Evolutionary conservation across 2,888 invertebrate species (phyloP), one percentile per base, ranked within the genome.

Genomic region (Chalcosyrphus nemorum): DNA sequence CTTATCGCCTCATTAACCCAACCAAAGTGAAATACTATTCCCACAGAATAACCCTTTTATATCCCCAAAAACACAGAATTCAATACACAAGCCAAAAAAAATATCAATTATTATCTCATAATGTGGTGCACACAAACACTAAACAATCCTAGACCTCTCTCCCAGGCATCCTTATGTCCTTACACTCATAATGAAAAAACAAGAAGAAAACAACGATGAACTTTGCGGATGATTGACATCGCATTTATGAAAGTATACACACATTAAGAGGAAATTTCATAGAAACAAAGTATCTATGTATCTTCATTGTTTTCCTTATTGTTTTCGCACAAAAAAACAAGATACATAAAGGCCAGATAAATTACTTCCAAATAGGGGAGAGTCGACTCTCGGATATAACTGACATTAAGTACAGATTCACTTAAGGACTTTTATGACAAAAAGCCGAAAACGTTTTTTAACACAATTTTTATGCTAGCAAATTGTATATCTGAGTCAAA

Each of bases 351-450:
- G 52, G 15, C 2, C 29, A 4, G 9, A 63, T 17, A 61, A 61
- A 19, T n/a, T n/a, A 15, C n/a, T n/a, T 45, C 24, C 9, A 13
- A n/a, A n/a, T n/a, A 13, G 21, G 15, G 24, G 24, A 52, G 27
- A 27, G 32, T 17, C 19, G 11, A 19, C 4, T 27, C 27, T 7
- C 13, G 13, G 27, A 13, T 13, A n/a, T 38, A 50, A 35, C 24
- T 50, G 71, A 35, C 50, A 71, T 71, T 50, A 59, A 57, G 38
- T 50, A 71, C 71, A 71, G 71, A 59, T 27, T 71, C 59, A 52
- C 59, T 71, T 50, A 50, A 71, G 50, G 59, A 50, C 50, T 38
- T 13, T n/a, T n/a, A n/a, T n/a, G 35, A 52, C 27, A 66, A 50
- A 41, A 52, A 66, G 52, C 19, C 38, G 13, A 59, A 27, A 9